A percentile compares a stretch with the other conserved stretches of the same genome.
phyloP scores from a whole-genome alignment of 2,113 vertebrate genomes.

The Meleagris gallopavo region DNA sequence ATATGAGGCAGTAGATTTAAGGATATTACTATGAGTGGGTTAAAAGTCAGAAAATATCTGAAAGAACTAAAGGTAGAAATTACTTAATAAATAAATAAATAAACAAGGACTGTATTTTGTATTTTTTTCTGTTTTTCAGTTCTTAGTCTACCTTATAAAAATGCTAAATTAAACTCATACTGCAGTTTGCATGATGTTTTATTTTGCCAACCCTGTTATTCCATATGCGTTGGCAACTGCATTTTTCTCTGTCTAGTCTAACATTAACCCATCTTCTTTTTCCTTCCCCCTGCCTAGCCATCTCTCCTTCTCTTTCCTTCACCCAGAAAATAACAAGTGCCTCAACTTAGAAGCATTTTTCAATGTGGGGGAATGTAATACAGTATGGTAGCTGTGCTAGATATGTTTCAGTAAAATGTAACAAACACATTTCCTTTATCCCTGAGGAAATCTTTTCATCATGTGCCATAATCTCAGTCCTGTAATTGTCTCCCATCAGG shows the following conservation, averaged over 20 bases:
- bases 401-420: background rate
- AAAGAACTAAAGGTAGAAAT: background rate
- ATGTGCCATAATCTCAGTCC: background rate
- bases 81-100: background rate
- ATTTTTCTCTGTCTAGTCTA: constrained; percentile 9
- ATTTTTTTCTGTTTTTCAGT: background rate
- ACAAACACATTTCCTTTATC: background rate
- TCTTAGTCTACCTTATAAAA: background rate
- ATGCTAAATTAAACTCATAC: constrained; percentile 11
- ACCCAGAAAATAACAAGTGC: constrained; percentile 7
- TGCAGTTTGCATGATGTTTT: constrained; percentile 3
- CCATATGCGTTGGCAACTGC: constrained; percentile 45
- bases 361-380: background rate
- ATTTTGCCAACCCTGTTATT: background rate
- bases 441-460: background rate
- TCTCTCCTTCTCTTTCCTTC: background rate
- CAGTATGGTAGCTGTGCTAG: background rate
- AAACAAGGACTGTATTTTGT: background rate
- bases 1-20: background rate
- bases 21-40: background rate
- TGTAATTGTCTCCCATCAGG: background rate
- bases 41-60: background rate
- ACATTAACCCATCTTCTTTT: background rate
- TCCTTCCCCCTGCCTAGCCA: background rate
- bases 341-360: background rate